phyloP scores from a whole-genome alignment of 2,113 vertebrate genomes.

The Apistogramma diplotaenia region DNA sequence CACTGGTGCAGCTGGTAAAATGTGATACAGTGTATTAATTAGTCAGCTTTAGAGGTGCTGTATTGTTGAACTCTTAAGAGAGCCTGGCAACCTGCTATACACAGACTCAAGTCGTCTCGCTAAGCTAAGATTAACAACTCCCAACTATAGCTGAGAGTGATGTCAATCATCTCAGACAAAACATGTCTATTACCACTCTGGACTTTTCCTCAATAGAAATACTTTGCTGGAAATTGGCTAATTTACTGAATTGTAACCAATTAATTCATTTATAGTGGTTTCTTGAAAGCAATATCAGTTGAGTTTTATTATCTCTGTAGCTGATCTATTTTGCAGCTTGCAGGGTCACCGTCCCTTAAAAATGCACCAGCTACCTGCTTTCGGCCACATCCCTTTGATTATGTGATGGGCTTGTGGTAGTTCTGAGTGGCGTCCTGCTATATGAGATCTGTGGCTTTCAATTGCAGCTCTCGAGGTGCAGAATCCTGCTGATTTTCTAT shows the following conservation, averaged over 20 bases:
- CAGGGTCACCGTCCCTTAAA: not conserved
- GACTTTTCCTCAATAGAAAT: not conserved
- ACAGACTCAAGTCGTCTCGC: not conserved
- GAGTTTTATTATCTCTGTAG: not conserved
- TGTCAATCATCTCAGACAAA: not conserved
- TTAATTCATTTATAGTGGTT: not conserved
- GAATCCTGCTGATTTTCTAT: constrained; percentile 16
- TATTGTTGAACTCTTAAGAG: not conserved
- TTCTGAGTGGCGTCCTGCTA: not conserved
- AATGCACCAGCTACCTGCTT: not conserved
- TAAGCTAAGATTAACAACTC: not conserved
- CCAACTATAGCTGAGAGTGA: not conserved
- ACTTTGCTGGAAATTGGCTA: not conserved
- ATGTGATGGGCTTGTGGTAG: not conserved
- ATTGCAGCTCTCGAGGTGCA: not conserved
- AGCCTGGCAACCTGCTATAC: not conserved
- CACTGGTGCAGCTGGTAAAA: not conserved
- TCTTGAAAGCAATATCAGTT: not conserved
- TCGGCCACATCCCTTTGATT: not conserved
- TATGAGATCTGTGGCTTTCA: constrained; percentile 3
- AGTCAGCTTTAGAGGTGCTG: not conserved
- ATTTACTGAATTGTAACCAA: not conserved
- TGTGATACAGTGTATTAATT: not conserved
- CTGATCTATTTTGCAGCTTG: not conserved
- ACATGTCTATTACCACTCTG: not conserved